Base-by-base conservation (phyloP, 2,888 invertebrate species). In the Cylloceria caligata region DNA sequence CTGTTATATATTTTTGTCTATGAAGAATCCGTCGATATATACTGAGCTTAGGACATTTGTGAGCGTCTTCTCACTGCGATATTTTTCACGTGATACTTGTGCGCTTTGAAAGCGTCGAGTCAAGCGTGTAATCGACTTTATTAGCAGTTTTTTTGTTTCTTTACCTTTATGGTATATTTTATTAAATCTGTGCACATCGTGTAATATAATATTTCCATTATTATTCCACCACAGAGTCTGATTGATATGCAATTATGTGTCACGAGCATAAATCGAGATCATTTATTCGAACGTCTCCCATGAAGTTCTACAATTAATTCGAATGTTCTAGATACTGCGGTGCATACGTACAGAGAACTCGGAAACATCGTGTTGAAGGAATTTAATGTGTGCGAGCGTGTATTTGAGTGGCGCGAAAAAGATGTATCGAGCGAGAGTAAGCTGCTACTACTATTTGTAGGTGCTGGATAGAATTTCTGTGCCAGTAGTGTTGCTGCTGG, bases 81-180 rank as follows among this genome's bases (percentile, higher is more conserved):
- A 80, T 83, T 83, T 83, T 82, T 84, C 75, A 47, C 78, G 75
- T 67, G 64, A 86, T 88, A 83, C 83, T 82, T 75, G 69, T 80
- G 81, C 85, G 84, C 83, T 78, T 84, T 87, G 83, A 86, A 90
- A 86, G 85, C 87, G 86, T 87, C 88, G 88, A 90, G 88, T 89
- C 89, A 87, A 82, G 86, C 91, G 88, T 92, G 91, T 91, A 92
- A 92, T 92, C 89, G 87, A 86, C 89, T 91, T 92, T 92, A 91
- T 92, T 91, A 90, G 88, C 88, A 87, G 65, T 60, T 81, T 82
- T 78, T 77, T 55, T 67, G 81, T 80, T 68, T 62, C 34, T 52
- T 5, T 24, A 36, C 52, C 30, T 75, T 72, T 52, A 52, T 21
- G 21, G 69, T 45, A 75, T 73, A 74, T 75, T 72, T 21, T 57